Base-by-base conservation (phyloP, 1,140 invertebrate genomes). In the Caenorhabditis inopinata region DNA sequence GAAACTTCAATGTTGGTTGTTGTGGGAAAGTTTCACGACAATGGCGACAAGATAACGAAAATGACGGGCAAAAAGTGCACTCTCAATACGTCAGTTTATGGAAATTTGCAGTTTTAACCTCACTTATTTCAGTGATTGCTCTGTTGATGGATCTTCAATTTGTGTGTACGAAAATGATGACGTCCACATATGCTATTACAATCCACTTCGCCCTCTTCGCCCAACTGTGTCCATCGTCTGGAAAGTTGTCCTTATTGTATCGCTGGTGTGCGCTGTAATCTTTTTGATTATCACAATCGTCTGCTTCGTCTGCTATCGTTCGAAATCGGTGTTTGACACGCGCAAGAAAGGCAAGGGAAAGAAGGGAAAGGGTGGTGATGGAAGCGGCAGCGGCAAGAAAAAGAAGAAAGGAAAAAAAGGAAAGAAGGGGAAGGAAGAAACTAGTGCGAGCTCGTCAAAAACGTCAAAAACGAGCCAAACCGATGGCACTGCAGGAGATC, bases 241-340 rank as follows among this genome's bases (percentile, higher is more conserved):
- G 51, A 58, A 58, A n/a, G 35, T 18, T 42, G 58, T 68, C 21
- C 58, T 68, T 18, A 38, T 68, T n/a, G 38, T 35, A 21, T 68
- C 32, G 9, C 32, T 68, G 3, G 32, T 68, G 0, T 68, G 58
- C 12, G 58, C 16, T 21, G 29, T 2, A 2, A 42, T 68, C n/a
- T 68, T 68, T 16, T 11, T 68, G 32, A 29, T 68, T 38, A 6
- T 68, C 12, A 21, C 58, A 42, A 5, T 68, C 32, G 18, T 68
- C 11, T 38, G 58, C 32, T 68, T 68, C 58, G 58, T 68, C n/a
- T 68, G 32, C n/a, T 68, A 68, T n/a, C 58, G 58, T 42, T 68
- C 58, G 32, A 68, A 68, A 42, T 68, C 58, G 2, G 58, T 68
- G 2, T 68, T 68, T 25, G 58, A 68, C 27, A 68, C 18, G n/a